Percentiles rank a stretch among this genome's conserved stretches.
Evolutionary conservation across 2,888 invertebrate species (phyloP).

Genomic region (Aleiodes leptofemur): DNA sequence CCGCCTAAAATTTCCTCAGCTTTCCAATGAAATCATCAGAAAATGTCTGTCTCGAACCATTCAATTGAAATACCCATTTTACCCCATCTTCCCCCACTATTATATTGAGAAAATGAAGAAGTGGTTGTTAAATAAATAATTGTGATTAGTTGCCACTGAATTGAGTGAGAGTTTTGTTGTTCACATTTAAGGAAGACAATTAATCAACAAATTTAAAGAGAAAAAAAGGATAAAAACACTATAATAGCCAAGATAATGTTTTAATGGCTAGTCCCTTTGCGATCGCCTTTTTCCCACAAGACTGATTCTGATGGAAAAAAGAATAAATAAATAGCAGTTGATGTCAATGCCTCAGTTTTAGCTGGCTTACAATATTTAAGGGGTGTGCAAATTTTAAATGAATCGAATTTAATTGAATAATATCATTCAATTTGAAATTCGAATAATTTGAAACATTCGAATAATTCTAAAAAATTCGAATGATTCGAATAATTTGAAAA

Average conservation of each 20-base stretch:
- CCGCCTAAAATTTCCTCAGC: too few species aligned
- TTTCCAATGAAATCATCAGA: too few species aligned
- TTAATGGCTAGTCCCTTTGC: slow-evolving; percentile 47
- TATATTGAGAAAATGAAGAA: background rate
- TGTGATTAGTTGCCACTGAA: slow-evolving; percentile 26
- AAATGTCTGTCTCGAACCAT: too few species aligned
- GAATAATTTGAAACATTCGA: too few species aligned
- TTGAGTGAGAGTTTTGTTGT: background rate
- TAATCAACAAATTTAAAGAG: background rate
- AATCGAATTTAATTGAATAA: too few species aligned
- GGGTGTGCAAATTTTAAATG: too few species aligned
- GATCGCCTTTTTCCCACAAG: slow-evolving; percentile 55
- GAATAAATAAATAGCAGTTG: slow-evolving; percentile 1
- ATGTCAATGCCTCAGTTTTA: slow-evolving; percentile 17
- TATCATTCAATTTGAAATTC: too few species aligned
- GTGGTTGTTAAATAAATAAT: slow-evolving; percentile 20
- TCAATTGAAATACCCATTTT: too few species aligned
- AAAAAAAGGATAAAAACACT: background rate
- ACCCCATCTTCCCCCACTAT: too few species aligned
- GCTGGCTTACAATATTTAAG: slow-evolving; percentile 31
- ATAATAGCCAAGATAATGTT: slow-evolving; percentile 51
- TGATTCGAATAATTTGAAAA: too few species aligned
- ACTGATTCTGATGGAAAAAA: slow-evolving; percentile 49
- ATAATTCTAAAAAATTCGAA: too few species aligned
- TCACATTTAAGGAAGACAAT: slow-evolving; percentile 3